These are phyloP conservation scores for Anodontia alba DNA, from an alignment of 2,888 invertebrate genomes.

Conservation along the genomic window DNA sequence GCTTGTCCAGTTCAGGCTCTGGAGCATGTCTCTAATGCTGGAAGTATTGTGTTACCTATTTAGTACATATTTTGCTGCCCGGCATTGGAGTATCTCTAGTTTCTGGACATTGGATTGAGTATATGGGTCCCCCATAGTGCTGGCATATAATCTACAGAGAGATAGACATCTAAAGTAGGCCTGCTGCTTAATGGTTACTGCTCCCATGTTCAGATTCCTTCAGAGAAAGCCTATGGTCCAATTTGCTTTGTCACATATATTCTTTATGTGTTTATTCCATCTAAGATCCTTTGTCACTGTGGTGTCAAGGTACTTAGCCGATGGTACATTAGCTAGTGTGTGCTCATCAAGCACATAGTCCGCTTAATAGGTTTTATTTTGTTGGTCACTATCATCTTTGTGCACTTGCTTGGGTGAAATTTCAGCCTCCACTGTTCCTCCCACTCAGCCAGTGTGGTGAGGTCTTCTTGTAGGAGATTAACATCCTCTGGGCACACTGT, in stretches of 20 bases:
- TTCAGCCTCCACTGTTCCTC: slow-evolving; percentile 45
- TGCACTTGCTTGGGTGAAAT: slow-evolving; percentile 50
- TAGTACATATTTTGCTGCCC: slow-evolving; percentile 27
- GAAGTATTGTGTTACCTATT: slow-evolving; percentile 22
- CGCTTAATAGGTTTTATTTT: slow-evolving; percentile 20
- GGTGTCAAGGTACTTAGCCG: neutral
- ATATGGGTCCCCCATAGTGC: neutral
- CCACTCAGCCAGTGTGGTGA: slow-evolving; percentile 34
- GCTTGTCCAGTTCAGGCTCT: slow-evolving; percentile 12
- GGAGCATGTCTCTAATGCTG: slow-evolving; percentile 22
- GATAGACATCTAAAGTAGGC: neutral
- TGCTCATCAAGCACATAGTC: neutral
- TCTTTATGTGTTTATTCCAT: neutral
- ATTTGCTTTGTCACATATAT: neutral
- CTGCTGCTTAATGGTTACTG: neutral
- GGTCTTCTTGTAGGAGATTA: slow-evolving; percentile 31
- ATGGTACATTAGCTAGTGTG: neutral
- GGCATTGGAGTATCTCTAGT: slow-evolving; percentile 10
- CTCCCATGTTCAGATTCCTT: neutral
- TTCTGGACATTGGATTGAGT: neutral
- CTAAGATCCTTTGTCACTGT: neutral
- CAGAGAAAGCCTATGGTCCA: neutral
- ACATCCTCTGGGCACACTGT: slow-evolving; percentile 21
- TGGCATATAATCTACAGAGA: neutral
- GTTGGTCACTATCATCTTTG: slow-evolving; percentile 27